phyloP scores from a whole-genome alignment of 2,113 vertebrate species.

The Kryptolebias marmoratus region DNA sequence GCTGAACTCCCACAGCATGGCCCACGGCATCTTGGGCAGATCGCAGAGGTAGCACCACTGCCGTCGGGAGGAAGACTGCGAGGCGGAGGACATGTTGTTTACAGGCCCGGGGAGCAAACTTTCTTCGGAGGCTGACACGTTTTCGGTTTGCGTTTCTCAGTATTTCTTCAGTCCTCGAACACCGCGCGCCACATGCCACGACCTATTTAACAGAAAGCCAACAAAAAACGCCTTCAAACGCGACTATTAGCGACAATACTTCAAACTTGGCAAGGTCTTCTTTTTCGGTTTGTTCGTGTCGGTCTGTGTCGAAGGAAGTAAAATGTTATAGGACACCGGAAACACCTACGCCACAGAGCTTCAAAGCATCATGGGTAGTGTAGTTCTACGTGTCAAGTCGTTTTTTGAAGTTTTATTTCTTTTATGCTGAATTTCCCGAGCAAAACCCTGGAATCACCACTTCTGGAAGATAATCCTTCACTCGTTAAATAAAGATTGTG shows the following conservation, averaged over 20 bases:
- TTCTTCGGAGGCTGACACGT: constrained; percentile 73
- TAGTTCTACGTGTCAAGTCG: constrained; percentile 29
- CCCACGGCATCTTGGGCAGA: constrained; percentile 93
- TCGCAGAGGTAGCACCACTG: constrained; percentile 95
- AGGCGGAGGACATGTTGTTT: constrained; percentile 85
- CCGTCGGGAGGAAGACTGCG: constrained; percentile 88
- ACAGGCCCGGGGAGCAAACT: constrained; percentile 80
- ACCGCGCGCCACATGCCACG: constrained; percentile 41
- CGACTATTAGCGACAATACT: constrained; percentile 12
- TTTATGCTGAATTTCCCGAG: too few relatives aligned
- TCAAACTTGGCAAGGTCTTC: constrained; percentile 69
- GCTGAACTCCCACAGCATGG: constrained; percentile 94
- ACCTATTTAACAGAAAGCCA: constrained; percentile 4
- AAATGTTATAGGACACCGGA: constrained; percentile 79
- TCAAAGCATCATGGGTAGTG: constrained; percentile 53
- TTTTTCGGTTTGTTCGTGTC: constrained; percentile 71
- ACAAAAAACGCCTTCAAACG: not conserved
- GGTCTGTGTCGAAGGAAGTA: constrained; percentile 77
- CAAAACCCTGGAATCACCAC: too few relatives aligned
- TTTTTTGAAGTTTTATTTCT: not conserved
- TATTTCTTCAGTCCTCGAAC: constrained; percentile 36
- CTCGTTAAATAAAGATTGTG: too few relatives aligned
- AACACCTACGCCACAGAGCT: constrained; percentile 65
- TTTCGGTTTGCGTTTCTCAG: constrained; percentile 35
- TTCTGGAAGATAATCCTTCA: too few relatives aligned